Evolutionary conservation across 2,888 invertebrate species (phyloP), one percentile per base, ranked within the genome.

Genomic region (Eupithecia abbreviata): DNA sequence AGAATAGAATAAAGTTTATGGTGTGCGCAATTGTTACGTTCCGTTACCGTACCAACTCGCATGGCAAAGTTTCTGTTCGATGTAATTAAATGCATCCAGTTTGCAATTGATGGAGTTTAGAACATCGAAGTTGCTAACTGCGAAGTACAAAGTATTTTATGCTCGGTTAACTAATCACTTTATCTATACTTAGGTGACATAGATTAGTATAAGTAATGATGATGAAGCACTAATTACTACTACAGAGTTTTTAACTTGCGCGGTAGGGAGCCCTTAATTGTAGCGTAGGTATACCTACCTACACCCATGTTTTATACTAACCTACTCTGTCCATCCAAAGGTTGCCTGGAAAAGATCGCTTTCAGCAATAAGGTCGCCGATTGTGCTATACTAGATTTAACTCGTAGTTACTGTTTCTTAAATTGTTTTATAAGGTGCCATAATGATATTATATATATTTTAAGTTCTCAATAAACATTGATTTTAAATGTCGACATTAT

Each of bases 41-140:
- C 77, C 74, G 62, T 77, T 74, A 58, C 43, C 43, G 7, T 43
- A 62, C 18, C 43, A 55, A 71, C n/a, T 76, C 65, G 30, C 62
- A 75, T 67, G 71, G 49, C 66, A 30, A 71, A 78, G 75, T 78
- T 75, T 73, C 66, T 47, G 72, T 45, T 58, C 49, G 68, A 69
- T 73, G 72, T 77, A 77, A 77, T 77, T 75, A 75, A 75, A 73
- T 77, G 77, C 65, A 77, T 73, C 73, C 65, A 71, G 77, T 71
- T 71, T 49, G 73, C 66, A 72, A 75, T 77, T 73, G 67, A 73
- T 77, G 72, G 72, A 77, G 77, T 77, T 77, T 72, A 30, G 73
- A 71, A 55, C 75, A 77, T 70, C 30, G 12, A 45, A 69, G 47
- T 49, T 69, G 47, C 45, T 10, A 69, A 69, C 69, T 69, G 69